Conservation (phyloP, 2,113 vertebrate species). For the Ursus arctos region DNA sequence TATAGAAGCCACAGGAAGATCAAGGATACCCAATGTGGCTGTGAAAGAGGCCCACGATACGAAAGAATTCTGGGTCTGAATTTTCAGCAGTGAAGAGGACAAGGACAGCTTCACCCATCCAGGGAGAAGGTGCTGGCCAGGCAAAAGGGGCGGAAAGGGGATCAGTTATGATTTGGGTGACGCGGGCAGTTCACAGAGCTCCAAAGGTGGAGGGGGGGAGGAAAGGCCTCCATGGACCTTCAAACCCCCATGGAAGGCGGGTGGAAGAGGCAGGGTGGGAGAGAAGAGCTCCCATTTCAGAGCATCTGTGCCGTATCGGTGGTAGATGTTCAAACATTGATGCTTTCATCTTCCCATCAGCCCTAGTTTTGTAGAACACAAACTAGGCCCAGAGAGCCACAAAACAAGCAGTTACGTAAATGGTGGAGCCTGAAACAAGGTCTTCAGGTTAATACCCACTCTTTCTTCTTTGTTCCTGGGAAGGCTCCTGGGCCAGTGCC, state of each 20-base stretch:
- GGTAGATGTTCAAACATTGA: neutral
- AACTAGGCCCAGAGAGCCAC: neutral
- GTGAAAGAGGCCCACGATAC: neutral
- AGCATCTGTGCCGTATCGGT: accelerated
- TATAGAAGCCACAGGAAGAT: neutral
- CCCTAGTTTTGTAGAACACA: neutral
- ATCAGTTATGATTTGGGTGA: neutral
- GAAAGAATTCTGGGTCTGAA: neutral
- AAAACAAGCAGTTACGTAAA: neutral
- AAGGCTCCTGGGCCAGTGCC: neutral
- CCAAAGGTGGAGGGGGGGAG: neutral
- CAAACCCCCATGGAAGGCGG: neutral
- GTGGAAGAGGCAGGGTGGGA: neutral
- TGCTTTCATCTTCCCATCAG: neutral
- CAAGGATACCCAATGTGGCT: neutral
- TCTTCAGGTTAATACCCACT: neutral
- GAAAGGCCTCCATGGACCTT: neutral
- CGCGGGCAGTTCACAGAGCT: neutral
- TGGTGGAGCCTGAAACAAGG: neutral
- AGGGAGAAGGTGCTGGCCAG: neutral
- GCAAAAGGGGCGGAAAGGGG: neutral
- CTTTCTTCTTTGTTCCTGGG: neutral
- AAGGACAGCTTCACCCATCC: neutral
- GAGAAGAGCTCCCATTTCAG: neutral
- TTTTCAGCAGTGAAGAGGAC: neutral